These are phyloP conservation scores for Tanytarsus gracilentus DNA, from an alignment of 2,888 invertebrate genomes.

Conservation along the genomic window DNA sequence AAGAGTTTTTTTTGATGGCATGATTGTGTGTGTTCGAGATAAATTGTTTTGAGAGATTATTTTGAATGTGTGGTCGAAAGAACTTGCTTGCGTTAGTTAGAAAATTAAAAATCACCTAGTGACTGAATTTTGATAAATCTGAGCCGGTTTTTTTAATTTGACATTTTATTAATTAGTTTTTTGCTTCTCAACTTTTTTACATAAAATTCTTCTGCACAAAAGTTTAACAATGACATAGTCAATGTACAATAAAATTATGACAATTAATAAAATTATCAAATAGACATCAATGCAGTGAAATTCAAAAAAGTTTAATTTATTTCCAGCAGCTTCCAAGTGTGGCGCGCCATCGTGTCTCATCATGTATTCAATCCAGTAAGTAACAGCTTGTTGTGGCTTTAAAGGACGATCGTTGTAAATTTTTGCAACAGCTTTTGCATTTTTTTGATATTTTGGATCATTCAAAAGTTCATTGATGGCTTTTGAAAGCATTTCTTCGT, in stretches of 20 bases:
- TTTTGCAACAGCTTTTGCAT: slow-evolving; percentile 18
- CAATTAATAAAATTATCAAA: background rate
- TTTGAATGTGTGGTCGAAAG: too few relatives aligned
- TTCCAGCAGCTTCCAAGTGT: slow-evolving; percentile 29
- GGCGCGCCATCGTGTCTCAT: slow-evolving; percentile 31
- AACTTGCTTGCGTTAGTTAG: too few relatives aligned
- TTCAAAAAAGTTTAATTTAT: background rate
- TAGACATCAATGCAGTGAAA: slow-evolving; percentile 19
- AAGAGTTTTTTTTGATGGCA: too few relatives aligned
- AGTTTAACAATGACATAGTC: background rate
- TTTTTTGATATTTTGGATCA: slow-evolving; percentile 31
- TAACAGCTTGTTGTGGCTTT: slow-evolving; percentile 30
- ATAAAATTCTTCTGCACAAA: background rate
- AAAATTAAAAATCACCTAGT: too few relatives aligned
- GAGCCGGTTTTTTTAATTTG: too few relatives aligned
- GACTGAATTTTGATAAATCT: too few relatives aligned
- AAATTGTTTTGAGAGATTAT: too few relatives aligned
- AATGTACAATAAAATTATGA: background rate
- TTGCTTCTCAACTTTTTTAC: too few relatives aligned
- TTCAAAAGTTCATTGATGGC: slow-evolving; percentile 32
- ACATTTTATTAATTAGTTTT: too few relatives aligned
- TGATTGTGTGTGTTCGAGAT: too few relatives aligned
- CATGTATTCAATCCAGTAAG: slow-evolving; percentile 32
- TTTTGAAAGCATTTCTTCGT: slow-evolving; percentile 13
- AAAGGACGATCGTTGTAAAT: slow-evolving; percentile 29